These are phyloP conservation scores for Daubentonia madagascariensis DNA, from an alignment of 2,113 vertebrate genomes.

Conservation along the genomic window DNA sequence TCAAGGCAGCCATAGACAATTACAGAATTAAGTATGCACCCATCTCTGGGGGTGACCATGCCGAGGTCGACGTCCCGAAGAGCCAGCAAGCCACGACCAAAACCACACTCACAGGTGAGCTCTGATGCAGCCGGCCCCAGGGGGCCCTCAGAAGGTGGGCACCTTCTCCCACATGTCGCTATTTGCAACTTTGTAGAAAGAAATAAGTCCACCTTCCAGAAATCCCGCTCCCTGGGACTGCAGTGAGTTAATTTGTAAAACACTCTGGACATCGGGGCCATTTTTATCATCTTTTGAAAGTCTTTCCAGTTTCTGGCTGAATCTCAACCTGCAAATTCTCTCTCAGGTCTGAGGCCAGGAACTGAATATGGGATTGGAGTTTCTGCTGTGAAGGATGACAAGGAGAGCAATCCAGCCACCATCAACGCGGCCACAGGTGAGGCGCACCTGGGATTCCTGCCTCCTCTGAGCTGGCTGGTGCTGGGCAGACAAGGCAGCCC, in stretches of 20 bases:
- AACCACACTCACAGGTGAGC: constrained; percentile 91
- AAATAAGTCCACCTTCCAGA: constrained; percentile 22
- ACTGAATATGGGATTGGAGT: constrained; percentile 98
- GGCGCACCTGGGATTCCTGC: not conserved
- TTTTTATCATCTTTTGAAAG: not conserved
- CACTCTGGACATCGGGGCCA: not conserved
- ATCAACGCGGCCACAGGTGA: constrained; percentile 97
- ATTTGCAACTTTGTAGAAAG: constrained; percentile 48
- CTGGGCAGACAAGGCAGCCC: not conserved
- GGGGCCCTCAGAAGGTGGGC: not conserved
- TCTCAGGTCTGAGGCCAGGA: constrained; percentile 92
- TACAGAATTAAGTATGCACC: constrained; percentile 97
- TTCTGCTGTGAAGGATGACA: constrained; percentile 93
- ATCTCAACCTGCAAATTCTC: not conserved
- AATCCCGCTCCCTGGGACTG: not conserved
- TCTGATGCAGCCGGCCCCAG: accelerated
- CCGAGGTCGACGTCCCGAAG: constrained; percentile 89
- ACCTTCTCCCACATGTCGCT: not conserved
- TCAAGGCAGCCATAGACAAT: constrained; percentile 86
- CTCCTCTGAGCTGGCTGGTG: accelerated
- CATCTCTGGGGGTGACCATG: constrained; percentile 94
- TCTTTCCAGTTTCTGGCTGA: not conserved
- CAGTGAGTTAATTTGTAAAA: not conserved
- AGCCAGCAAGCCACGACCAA: constrained; percentile 88
- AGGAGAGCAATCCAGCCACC: constrained; percentile 93